These are phyloP conservation scores for Aplysia californica DNA, from an alignment of 1,140 invertebrate genomes.

Conservation along the genomic window DNA sequence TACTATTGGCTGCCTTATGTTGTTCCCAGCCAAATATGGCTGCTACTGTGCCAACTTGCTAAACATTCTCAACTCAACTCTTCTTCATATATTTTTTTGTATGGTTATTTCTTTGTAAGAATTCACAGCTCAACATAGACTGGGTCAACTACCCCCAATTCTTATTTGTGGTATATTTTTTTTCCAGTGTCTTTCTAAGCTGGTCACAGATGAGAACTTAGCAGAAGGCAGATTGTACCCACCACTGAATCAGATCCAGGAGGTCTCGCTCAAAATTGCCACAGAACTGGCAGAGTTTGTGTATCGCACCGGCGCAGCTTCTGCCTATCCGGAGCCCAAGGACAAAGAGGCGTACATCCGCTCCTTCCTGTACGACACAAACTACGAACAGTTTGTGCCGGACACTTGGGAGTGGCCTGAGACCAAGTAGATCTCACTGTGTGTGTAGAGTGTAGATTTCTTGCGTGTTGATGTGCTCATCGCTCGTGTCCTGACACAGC, in stretches of 20 bases:
- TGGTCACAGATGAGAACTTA: conserved; percentile 86
- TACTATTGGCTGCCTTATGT: no score
- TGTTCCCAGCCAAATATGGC: no score
- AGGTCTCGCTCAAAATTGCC: conserved; percentile 91
- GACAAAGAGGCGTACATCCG: conserved; percentile 70
- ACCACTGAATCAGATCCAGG: conserved; percentile 85
- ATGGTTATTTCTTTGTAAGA: no score
- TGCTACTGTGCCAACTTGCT: no score
- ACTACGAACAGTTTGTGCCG: conserved; percentile 70
- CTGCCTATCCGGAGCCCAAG: conserved; percentile 71
- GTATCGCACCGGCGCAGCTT: conserved; percentile 76
- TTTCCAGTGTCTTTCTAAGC: conserved; percentile 79
- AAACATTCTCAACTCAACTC: no score
- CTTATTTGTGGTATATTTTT: conserved; percentile 5
- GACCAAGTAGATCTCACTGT: no score
- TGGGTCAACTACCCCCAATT: no score
- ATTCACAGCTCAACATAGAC: no score
- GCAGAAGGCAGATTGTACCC: conserved; percentile 92
- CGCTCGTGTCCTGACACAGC: no score
- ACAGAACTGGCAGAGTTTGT: conserved; percentile 85
- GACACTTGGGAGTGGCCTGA: conserved; percentile 70
- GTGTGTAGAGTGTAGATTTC: no score
- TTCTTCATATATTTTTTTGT: no score
- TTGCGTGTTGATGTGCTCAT: no score
- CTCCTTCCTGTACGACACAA: conserved; percentile 69